These are phyloP conservation scores for Parnassius glacialis DNA, from an alignment of 2,888 invertebrate genomes.

Conservation along the genomic window DNA sequence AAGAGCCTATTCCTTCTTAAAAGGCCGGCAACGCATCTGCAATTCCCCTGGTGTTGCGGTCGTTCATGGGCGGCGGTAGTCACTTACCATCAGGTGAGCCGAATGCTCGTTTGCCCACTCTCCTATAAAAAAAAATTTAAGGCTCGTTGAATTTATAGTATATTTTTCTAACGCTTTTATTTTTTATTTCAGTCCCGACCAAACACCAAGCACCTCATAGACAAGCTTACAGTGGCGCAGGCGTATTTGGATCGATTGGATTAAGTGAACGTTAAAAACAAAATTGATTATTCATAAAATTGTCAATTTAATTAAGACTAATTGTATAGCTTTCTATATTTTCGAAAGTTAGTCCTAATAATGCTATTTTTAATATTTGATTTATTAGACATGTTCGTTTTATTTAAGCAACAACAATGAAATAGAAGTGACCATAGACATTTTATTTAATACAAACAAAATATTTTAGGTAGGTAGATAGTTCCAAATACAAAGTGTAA, in stretches of 20 bases:
- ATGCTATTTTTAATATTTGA: conserved; percentile 17
- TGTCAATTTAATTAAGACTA: conserved; percentile 2
- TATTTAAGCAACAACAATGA: conserved; percentile 14
- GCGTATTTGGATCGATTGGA: conserved; percentile 74
- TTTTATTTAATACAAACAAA: conserved; percentile 18
- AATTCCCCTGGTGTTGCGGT: too few relatives aligned
- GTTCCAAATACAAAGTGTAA: conserved; percentile 10
- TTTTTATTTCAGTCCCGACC: conserved; percentile 63
- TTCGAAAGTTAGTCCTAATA: conserved; percentile 24
- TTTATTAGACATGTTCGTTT: conserved; percentile 23
- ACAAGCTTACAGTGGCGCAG: conserved; percentile 69
- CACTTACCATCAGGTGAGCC: too few relatives aligned
- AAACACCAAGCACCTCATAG: conserved; percentile 68
- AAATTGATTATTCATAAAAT: conserved; percentile 9
- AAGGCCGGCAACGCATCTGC: too few relatives aligned
- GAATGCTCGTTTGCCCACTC: too few relatives aligned
- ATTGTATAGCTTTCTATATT: conserved; percentile 14
- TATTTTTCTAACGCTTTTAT: conserved; percentile 38
- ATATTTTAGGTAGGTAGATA: conserved; percentile 4
- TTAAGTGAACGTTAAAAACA: conserved; percentile 38
- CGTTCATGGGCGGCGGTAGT: too few relatives aligned
- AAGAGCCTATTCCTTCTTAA: too few relatives aligned
- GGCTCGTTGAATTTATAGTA: conserved; percentile 46
- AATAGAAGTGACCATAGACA: conserved; percentile 25
- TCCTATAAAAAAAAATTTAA: too few relatives aligned